phyloP scores from a whole-genome alignment of 2,797 vertebrate genomes.

The Perodicticus potto region DNA sequence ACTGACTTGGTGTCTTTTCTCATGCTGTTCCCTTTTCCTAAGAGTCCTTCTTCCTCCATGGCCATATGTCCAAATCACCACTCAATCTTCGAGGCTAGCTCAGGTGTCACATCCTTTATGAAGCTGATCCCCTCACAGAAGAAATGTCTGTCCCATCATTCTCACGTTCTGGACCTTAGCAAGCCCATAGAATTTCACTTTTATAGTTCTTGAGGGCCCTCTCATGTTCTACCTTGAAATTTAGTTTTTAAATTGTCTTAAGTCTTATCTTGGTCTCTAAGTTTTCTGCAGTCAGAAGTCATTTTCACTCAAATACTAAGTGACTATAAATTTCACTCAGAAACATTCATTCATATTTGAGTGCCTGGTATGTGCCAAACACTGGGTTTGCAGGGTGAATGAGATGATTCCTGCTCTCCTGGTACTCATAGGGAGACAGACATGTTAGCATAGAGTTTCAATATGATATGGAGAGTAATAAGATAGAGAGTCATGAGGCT shows the following conservation, averaged over 20 bases:
- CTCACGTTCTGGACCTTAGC: not conserved
- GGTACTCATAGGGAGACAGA: not conserved
- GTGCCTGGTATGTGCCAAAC: not conserved
- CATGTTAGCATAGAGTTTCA: not conserved
- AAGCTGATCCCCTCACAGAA: not conserved
- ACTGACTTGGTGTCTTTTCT: slow-evolving; percentile 13
- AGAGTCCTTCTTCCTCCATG: not conserved
- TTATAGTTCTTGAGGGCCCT: not conserved
- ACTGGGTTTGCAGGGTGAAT: not conserved
- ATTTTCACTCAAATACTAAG: slow-evolving; percentile 34
- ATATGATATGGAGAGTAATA: not conserved
- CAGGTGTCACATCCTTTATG: not conserved
- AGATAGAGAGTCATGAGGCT: too few relatives aligned
- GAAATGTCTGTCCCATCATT: not conserved
- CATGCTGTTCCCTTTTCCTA: not conserved
- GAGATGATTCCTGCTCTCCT: not conserved
- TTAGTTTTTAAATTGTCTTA: slow-evolving; percentile 28
- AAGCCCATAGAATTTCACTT: slow-evolving; percentile 7
- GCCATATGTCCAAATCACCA: not conserved
- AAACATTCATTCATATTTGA: slow-evolving; percentile 36
- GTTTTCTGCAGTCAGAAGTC: slow-evolving; percentile 19
- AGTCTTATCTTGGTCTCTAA: not conserved
- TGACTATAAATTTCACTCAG: not conserved
- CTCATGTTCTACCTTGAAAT: not conserved
- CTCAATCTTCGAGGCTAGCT: not conserved